A percentile compares a stretch with the other conserved stretches of the same genome.
Evolutionary conservation across 2,113 vertebrate genomes (phyloP).

Genomic region (Sebastes fasciatus): DNA sequence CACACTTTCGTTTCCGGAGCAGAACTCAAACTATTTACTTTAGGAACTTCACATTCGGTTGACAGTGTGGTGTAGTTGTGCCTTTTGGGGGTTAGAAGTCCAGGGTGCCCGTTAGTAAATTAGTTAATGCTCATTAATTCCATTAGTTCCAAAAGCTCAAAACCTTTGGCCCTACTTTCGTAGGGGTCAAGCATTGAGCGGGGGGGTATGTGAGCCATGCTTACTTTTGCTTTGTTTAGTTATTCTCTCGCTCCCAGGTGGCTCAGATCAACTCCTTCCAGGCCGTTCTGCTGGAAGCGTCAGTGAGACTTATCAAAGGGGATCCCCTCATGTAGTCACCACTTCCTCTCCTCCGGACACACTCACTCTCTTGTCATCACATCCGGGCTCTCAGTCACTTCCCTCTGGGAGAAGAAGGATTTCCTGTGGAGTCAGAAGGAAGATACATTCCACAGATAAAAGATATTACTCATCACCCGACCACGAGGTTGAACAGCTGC

Average conservation of each 20-base stretch:
- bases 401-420: conserved; percentile 39
- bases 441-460: conserved; percentile 42
- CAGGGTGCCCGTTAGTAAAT: too few relatives aligned
- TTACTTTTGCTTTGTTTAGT: background rate
- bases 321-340: conserved; percentile 38
- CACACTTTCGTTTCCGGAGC: too few relatives aligned
- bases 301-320: conserved; percentile 42
- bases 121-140: too few relatives aligned
- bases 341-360: conserved; percentile 47
- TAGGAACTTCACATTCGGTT: too few relatives aligned
- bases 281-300: conserved; percentile 7
- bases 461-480: conserved; percentile 28
- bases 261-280: conserved; percentile 2
- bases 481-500: conserved; percentile 20
- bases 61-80: too few relatives aligned
- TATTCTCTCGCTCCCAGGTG: conserved; percentile 9
- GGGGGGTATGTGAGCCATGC: too few relatives aligned
- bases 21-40: too few relatives aligned
- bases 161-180: too few relatives aligned
- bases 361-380: conserved; percentile 63
- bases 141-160: too few relatives aligned
- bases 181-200: too few relatives aligned
- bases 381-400: conserved; percentile 43
- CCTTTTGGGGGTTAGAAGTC: too few relatives aligned
- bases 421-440: conserved; percentile 50